Evolutionary conservation across 2,797 vertebrate genomes (phyloP).

Genomic region (Alca torda): DNA sequence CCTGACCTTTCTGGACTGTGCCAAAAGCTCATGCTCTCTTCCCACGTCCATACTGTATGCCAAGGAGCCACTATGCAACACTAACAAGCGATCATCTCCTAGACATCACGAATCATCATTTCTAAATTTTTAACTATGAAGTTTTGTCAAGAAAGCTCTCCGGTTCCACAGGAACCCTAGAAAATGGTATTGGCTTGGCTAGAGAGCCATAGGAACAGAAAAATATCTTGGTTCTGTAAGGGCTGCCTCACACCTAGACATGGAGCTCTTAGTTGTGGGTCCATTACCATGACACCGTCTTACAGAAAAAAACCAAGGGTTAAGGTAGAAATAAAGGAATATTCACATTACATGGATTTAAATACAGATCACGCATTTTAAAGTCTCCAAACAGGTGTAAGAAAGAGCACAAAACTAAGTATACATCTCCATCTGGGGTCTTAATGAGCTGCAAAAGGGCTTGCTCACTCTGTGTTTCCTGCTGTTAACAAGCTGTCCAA

Average conservation of each 20-base stretch:
- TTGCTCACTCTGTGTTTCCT: neutral
- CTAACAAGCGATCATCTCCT: neutral
- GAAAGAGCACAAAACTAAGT: neutral
- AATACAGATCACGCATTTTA: neutral
- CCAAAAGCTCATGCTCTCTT: neutral
- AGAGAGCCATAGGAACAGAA: neutral
- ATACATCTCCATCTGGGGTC: neutral
- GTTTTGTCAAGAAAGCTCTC: neutral
- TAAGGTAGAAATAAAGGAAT: neutral
- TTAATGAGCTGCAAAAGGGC: neutral
- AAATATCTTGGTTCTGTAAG: neutral
- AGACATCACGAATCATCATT: neutral
- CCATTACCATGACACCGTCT: neutral
- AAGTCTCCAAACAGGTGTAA: neutral
- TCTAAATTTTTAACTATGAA: neutral
- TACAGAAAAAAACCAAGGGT: neutral
- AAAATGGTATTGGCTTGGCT: neutral
- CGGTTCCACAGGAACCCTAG: neutral
- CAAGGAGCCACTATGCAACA: neutral
- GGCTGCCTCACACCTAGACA: neutral
- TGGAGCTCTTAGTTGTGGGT: neutral
- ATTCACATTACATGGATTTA: neutral
- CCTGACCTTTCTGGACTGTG: neutral
- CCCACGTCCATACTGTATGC: rapidly evolving
- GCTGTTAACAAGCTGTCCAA: constrained; percentile 39